Evolutionary conservation across 2,888 invertebrate species (phyloP), one percentile per base, ranked within the genome.

Genomic region (Laothoe populi): DNA sequence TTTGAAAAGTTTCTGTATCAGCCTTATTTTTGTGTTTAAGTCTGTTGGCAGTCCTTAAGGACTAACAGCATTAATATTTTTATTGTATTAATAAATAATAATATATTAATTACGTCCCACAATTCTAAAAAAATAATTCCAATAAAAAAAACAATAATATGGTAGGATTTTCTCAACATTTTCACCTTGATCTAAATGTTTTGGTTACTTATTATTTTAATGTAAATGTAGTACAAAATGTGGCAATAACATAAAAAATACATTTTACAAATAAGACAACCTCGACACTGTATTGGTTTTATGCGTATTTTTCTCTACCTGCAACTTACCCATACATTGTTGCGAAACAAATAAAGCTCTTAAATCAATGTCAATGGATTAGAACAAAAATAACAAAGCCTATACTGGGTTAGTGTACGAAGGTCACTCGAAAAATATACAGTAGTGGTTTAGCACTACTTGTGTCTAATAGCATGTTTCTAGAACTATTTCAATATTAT

Each of bases 351-450:
- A 35, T 10, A 53, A 0, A 16, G 19, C 8, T 16, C 8, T 10
- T 11, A 19, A 19, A 10, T 19, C 16, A 3, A 31, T 53, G 35
- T 35, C 19, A 31, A 19, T 11, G 11, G 31, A 53, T 53, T 19
- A 53, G 53, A 35, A 53, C n/a, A 53, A 53, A 53, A 53, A 24
- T 61, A 57, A 57, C 42, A 60, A 60, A 26, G 61, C 61, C 49
- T 62, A 53, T 8, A 31, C 31, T 61, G 42, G 53, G 46, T 42
- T 44, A 63, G 44, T 63, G 49, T 58, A 49, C 58, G 63, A 53
- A 63, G 44, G 60, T 53, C 53, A 53, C 11, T 53, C 31, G 21
- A 35, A 49, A 53, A 35, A 19, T 35, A 11, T 11, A 35, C 53
- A 16, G 31, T 2, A 19, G 11, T 53, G 11, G 19, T 35, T 10